Percentiles rank a stretch among this genome's conserved stretches.
Evolutionary conservation across 2,888 invertebrate species (phyloP).

Genomic region (Ophioninae sp.): DNA sequence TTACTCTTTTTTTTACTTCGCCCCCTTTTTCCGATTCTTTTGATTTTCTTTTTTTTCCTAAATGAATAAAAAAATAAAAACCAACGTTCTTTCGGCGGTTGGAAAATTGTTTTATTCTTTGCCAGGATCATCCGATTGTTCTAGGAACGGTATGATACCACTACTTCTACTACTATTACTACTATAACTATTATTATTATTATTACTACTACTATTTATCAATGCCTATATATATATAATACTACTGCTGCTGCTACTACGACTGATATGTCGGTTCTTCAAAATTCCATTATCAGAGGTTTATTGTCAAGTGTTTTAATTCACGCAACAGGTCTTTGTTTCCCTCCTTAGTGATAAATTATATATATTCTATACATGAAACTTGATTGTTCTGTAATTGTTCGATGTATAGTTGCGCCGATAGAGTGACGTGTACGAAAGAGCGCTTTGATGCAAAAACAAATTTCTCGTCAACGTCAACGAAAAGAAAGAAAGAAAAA

Average conservation of each 20-base stretch:
- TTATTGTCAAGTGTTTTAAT: slow-evolving; percentile 57
- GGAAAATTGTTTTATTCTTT: slow-evolving; percentile 51
- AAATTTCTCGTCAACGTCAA: slow-evolving; percentile 5
- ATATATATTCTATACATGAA: slow-evolving; percentile 64
- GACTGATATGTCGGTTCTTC: slow-evolving; percentile 35
- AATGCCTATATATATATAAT: slow-evolving; percentile 33
- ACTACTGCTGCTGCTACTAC: background rate
- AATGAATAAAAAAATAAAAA: slow-evolving; percentile 24
- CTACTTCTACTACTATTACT: slow-evolving; percentile 46
- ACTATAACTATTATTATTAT: background rate
- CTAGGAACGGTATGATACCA: slow-evolving; percentile 65
- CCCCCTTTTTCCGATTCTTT: slow-evolving; percentile 48
- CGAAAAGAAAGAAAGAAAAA: slow-evolving; percentile 38
- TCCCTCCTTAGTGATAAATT: slow-evolving; percentile 65
- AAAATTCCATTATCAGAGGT: slow-evolving; percentile 49
- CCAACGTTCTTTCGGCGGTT: slow-evolving; percentile 36
- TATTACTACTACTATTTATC: slow-evolving; percentile 33
- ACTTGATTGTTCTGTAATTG: slow-evolving; percentile 48
- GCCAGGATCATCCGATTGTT: slow-evolving; percentile 61
- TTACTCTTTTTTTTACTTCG: slow-evolving; percentile 45
- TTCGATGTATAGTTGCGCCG: slow-evolving; percentile 63
- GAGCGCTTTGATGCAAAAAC: slow-evolving; percentile 46
- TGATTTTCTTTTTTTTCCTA: slow-evolving; percentile 45
- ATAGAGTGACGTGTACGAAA: slow-evolving; percentile 61
- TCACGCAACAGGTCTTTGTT: slow-evolving; percentile 45